Percentiles rank a stretch among this genome's conserved stretches.
Conservation (phyloP, 2,113 vertebrate species). For the Puma concolor region DNA sequence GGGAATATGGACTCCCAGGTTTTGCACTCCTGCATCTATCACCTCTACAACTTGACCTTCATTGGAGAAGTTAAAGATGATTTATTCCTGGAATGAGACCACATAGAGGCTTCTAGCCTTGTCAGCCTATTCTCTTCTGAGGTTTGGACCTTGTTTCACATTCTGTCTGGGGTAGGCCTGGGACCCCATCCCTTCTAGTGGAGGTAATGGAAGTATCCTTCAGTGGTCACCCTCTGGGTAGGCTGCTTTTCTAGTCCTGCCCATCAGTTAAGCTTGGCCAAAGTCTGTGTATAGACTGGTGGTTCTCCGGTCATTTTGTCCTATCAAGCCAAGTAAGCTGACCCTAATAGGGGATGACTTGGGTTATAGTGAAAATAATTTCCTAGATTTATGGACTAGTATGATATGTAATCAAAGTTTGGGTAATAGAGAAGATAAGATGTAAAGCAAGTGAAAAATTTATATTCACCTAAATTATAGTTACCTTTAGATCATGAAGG, state of each 20-base stretch:
- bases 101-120: neutral
- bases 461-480: neutral
- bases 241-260: neutral
- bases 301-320: neutral
- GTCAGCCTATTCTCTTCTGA: neutral
- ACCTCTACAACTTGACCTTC: slow-evolving; percentile 3
- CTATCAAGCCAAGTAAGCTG: neutral
- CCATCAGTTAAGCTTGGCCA: neutral
- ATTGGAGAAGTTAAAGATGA: slow-evolving; percentile 30
- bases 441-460: neutral
- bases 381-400: neutral
- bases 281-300: neutral
- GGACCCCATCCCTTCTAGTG: neutral
- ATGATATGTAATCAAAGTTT: neutral
- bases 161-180: neutral
- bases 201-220: neutral
- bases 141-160: slow-evolving; percentile 57
- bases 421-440: neutral
- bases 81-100: slow-evolving; percentile 37
- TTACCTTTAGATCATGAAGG: neutral
- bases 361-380: neutral
- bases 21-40: neutral
- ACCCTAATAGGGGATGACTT: neutral
- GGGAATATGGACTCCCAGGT: neutral
- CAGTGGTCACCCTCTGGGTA: neutral